phyloP scores from a whole-genome alignment of 2,888 invertebrate species.

The Hemicrepidius hirtus region DNA sequence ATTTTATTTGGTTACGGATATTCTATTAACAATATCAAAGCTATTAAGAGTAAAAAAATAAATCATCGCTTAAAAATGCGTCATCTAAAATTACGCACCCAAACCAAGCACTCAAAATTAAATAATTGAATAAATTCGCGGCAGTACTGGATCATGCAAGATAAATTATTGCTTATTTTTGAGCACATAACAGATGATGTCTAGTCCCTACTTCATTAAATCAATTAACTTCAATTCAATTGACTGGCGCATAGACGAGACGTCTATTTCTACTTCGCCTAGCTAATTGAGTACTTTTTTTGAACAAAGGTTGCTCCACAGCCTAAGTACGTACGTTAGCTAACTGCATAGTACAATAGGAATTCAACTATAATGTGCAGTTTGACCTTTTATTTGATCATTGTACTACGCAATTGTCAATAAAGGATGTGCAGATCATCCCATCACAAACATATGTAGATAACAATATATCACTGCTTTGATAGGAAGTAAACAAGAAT shows the following conservation, averaged over 20 bases:
- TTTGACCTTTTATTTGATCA: slow-evolving; percentile 30
- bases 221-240: slow-evolving; percentile 41
- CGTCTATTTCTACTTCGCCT: slow-evolving; percentile 23
- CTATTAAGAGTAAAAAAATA: too few species aligned
- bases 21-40: too few species aligned
- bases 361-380: slow-evolving; percentile 11
- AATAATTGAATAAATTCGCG: slow-evolving; percentile 30
- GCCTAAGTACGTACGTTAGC: slow-evolving; percentile 1
- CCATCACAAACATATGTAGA: slow-evolving; percentile 4
- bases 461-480: neutral
- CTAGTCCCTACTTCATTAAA: slow-evolving; percentile 36
- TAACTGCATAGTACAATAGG: slow-evolving; percentile 27
- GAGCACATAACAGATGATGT: slow-evolving; percentile 32
- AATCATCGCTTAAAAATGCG: neutral
- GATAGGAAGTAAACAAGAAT: neutral
- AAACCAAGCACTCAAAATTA: neutral
- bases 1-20: too few species aligned
- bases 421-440: slow-evolving; percentile 25
- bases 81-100: slow-evolving; percentile 19
- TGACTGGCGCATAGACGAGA: slow-evolving; percentile 36
- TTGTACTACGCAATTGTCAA: slow-evolving; percentile 33
- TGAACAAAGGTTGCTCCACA: slow-evolving; percentile 30
- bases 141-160: slow-evolving; percentile 5
- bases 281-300: slow-evolving; percentile 25
- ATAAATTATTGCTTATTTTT: slow-evolving; percentile 43